These are phyloP conservation scores for Trichechus manatus DNA, from an alignment of 2,113 vertebrate species.

Conservation along the genomic window DNA sequence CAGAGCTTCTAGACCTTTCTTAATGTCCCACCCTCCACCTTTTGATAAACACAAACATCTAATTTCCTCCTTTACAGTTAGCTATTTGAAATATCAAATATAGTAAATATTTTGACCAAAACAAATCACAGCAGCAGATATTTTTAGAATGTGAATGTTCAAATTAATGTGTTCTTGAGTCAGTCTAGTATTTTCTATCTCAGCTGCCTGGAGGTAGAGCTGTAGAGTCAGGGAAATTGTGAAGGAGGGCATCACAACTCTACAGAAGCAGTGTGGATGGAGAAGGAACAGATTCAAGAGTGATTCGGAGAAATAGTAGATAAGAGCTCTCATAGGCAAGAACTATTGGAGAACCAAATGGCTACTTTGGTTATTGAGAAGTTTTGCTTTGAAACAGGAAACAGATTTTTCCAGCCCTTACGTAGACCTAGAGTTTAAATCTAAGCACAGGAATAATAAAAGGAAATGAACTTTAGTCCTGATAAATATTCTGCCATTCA, in stretches of 20 bases:
- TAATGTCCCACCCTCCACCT: not conserved
- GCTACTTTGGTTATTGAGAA: not conserved
- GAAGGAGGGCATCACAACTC: not conserved
- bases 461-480: constrained; percentile 3
- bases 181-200: not conserved
- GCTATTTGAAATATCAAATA: constrained; percentile 13
- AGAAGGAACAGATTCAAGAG: not conserved
- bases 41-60: constrained; percentile 2
- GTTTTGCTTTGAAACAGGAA: constrained; percentile 20
- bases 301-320: not conserved
- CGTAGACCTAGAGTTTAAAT: not conserved
- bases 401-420: not conserved
- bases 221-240: not conserved
- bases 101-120: not conserved
- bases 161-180: not conserved
- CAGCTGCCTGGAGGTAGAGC: not conserved
- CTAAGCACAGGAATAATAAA: not conserved
- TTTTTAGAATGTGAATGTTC: not conserved
- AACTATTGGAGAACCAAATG: not conserved
- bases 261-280: not conserved
- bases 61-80: not conserved
- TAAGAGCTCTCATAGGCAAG: not conserved
- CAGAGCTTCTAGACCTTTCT: not conserved
- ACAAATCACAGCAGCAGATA: not conserved
- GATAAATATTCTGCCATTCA: not conserved